A percentile compares a stretch with the other conserved stretches of the same genome.
Conservation (phyloP, 2,113 vertebrate species). For the Ceyx margarethae region DNA sequence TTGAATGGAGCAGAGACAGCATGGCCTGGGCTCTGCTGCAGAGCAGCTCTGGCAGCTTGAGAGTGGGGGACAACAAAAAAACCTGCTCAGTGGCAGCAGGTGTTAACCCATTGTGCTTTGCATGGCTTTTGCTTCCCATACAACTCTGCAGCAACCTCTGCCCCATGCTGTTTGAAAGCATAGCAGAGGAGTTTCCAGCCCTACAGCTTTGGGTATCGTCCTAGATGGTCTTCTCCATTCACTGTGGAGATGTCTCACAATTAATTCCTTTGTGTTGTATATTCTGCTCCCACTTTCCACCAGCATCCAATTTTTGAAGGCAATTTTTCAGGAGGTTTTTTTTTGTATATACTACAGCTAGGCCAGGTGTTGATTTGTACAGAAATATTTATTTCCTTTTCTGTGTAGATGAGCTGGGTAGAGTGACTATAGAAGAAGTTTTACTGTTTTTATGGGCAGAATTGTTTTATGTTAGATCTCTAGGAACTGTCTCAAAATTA, state of each 20-base stretch:
- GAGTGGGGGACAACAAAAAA: background rate
- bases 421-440: background rate
- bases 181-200: background rate
- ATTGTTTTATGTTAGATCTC: background rate
- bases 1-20: background rate
- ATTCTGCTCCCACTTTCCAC: background rate
- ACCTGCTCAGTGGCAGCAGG: background rate
- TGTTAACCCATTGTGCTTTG: accelerated
- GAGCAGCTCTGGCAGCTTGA: background rate
- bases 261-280: background rate
- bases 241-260: background rate
- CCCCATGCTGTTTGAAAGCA: background rate
- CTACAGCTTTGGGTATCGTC: background rate
- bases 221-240: background rate
- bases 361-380: background rate
- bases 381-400: background rate
- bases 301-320: background rate
- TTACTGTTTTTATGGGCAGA: background rate
- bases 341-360: background rate
- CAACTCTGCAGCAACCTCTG: background rate
- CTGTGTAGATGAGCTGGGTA: background rate
- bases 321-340: background rate
- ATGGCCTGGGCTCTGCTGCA: background rate
- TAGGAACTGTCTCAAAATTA: background rate
- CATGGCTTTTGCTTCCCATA: background rate